Evolutionary conservation across 1,140 invertebrate genomes (phyloP).

Genomic region (Pteromalus puparum): DNA sequence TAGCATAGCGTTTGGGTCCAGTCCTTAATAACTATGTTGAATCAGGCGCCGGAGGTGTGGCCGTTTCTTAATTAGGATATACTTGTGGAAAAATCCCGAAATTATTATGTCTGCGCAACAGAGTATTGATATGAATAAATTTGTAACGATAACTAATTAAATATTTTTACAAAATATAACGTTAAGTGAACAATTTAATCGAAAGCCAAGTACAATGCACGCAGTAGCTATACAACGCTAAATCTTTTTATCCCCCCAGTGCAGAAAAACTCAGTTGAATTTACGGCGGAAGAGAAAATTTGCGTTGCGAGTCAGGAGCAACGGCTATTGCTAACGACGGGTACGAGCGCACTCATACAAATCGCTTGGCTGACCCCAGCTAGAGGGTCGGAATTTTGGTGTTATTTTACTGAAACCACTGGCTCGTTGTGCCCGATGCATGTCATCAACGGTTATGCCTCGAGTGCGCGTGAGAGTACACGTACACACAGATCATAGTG

Average conservation of each 20-base stretch:
- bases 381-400: neutral
- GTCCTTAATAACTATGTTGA: no score
- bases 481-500: no score
- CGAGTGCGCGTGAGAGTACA: no score
- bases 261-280: constrained; percentile 8
- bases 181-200: no score
- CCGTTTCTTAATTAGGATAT: no score
- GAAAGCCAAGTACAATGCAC: neutral
- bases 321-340: constrained; percentile 37
- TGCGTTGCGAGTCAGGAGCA: constrained; percentile 24
- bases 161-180: no score
- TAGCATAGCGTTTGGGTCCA: no score
- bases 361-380: constrained; percentile 20
- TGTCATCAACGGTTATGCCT: constrained; percentile 38
- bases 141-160: no score
- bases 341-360: constrained; percentile 30
- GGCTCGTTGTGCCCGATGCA: constrained; percentile 12
- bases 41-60: no score
- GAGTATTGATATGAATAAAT: no score
- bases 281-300: constrained; percentile 17
- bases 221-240: neutral
- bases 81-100: no score
- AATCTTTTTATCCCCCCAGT: constrained; percentile 1
- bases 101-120: no score
- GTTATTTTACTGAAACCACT: constrained; percentile 37